A percentile compares a stretch with the other conserved stretches of the same genome.
Evolutionary conservation across 2,888 invertebrate genomes (phyloP).

Genomic region (Herminia tarsipennalis): DNA sequence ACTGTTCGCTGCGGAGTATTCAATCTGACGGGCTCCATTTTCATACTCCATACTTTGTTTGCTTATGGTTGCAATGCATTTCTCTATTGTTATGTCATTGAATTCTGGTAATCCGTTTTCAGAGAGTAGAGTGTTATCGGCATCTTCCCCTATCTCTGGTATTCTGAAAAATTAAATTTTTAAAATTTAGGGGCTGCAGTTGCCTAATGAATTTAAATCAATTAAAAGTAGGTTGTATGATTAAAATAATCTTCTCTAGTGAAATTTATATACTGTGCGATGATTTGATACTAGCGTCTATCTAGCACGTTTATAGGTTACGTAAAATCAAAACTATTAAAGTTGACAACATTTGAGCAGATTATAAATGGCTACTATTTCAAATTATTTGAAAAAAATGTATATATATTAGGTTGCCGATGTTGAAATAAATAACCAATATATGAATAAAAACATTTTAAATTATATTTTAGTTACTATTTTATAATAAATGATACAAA

Average conservation of each 20-base stretch:
- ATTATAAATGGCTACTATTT: no score
- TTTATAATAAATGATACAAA: conserved; percentile 1
- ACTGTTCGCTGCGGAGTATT: conserved; percentile 74
- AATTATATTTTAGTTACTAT: not conserved
- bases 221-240: no score
- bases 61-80: conserved; percentile 93
- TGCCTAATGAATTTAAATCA: not conserved
- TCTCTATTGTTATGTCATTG: conserved; percentile 91
- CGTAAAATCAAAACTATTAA: no score
- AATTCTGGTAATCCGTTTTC: conserved; percentile 93
- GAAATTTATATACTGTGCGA: no score
- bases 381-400: no score
- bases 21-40: conserved; percentile 89
- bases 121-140: conserved; percentile 90
- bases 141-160: conserved; percentile 94
- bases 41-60: conserved; percentile 94
- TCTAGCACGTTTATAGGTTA: no score
- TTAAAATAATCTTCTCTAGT: no score
- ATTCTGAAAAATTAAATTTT: conserved; percentile 80
- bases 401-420: no score
- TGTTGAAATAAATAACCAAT: no score
- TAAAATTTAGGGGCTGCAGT: not conserved
- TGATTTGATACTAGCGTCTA: no score
- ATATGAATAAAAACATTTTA: no score
- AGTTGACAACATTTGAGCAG: no score